Evolutionary conservation across 2,797 vertebrate species (phyloP), one percentile per base, ranked within the genome.

Genomic region (Sitta carolinensis): DNA sequence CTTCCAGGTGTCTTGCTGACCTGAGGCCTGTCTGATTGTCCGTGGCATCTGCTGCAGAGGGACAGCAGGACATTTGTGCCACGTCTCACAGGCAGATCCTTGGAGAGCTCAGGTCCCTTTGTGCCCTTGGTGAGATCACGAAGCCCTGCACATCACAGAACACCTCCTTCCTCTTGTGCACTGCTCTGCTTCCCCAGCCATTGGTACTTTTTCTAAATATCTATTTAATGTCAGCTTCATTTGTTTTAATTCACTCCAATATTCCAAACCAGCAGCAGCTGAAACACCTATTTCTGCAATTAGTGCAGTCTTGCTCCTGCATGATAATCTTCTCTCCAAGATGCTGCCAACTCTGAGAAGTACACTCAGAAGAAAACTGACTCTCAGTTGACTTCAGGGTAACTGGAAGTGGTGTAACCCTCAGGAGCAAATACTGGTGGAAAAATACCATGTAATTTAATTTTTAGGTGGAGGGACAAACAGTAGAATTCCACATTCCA

Each of bases 261-360:
- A 42, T 59, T 94, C 34, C 87, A 73, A 86, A 79, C 47, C 74
- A 90, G 59, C 87, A 94, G 87, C 82, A 96, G 91, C 90, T 95
- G 91, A 97, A 97, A 26, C 89, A 94, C 68, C 22, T 5, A 75
- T 96, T 97, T 95, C 87, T 96, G 62, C 91, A 96, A 92, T 97
- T 96, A 97, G 90, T 55, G 63, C 81, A 91, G 29, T 84, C 89
- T 96, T 93, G 63, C 42, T 90, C 69, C 82, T 95, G 75, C 75
- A 62, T 55, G 26, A 67, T 70, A 16, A 67, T 74, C 55, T 93
- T 69, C 76, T 59, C 96, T 92, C 90, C 52, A 73, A 83, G 93
- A 86, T 95, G 48, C 90, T 84, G 67, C 40, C 52, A 94, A 62
- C 83, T 80, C 51, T 27, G 22, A 87, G 90, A 91, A 96, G 86